Evolutionary conservation across 2,888 invertebrate species (phyloP).

Genomic region (Stegana nigrithorax): DNA sequence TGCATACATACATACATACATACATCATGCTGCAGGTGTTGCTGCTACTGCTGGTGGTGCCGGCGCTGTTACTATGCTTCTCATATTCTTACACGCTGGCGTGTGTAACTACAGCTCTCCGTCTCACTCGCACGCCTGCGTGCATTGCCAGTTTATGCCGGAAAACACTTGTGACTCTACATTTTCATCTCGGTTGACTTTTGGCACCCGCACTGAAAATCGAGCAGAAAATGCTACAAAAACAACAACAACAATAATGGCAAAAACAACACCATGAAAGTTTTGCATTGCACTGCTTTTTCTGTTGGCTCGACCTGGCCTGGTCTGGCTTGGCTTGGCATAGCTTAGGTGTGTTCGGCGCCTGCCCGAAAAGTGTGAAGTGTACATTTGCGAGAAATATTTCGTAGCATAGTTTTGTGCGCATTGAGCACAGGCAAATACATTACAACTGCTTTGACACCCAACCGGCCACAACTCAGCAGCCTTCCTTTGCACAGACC

Average conservation of each 20-base stretch:
- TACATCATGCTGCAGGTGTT: no score
- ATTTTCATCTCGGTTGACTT: constrained; percentile 45
- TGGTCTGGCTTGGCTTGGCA: no score
- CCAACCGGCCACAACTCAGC: no score
- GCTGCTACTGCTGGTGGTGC: no score
- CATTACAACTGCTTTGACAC: background rate
- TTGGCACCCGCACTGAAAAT: constrained; percentile 31
- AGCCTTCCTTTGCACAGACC: no score
- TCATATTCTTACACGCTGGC: background rate
- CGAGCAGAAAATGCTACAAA: constrained; percentile 30
- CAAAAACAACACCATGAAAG: background rate
- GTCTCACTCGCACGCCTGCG: background rate
- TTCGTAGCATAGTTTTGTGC: background rate
- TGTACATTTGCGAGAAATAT: background rate
- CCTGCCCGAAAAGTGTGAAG: no score
- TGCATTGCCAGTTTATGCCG: constrained; percentile 38
- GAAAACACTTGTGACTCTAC: constrained; percentile 60
- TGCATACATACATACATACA: background rate
- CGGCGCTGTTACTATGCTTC: constrained; percentile 12
- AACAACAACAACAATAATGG: background rate
- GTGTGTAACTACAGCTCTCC: no score
- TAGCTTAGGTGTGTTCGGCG: no score
- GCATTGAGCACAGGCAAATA: background rate
- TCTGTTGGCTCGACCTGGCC: no score
- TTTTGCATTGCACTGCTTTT: no score